Percentiles rank a stretch among this genome's conserved stretches.
These are phyloP conservation scores for Bufotes viridis DNA, from an alignment of 2,797 vertebrate genomes.

Conservation along the genomic window DNA sequence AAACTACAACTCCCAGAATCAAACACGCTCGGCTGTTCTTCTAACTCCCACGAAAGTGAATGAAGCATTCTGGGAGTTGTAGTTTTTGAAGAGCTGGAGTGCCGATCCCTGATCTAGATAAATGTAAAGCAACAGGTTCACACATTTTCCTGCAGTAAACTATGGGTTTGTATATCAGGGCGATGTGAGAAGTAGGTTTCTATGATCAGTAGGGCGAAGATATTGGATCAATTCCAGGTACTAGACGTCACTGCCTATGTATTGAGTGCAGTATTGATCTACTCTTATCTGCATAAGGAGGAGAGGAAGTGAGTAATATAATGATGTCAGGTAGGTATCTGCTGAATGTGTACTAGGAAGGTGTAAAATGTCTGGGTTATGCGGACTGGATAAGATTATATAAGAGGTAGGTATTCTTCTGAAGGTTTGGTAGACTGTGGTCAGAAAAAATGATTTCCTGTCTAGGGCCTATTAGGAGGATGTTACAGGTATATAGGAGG, in stretches of 20 bases:
- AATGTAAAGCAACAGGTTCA: conserved; percentile 38
- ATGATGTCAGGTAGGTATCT: background rate
- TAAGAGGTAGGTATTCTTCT: background rate
- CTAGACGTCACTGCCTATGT: background rate
- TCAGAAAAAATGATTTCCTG: too few species aligned
- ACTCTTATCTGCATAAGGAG: background rate
- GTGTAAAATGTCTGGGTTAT: background rate
- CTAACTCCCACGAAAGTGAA: too few species aligned
- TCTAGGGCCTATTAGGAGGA: background rate
- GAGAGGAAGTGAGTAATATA: background rate
- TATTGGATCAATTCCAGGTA: background rate
- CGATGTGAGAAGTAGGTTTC: too few species aligned
- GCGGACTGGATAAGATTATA: background rate
- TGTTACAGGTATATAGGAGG: background rate
- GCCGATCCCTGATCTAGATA: background rate
- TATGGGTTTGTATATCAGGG: background rate
- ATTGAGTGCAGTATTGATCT: background rate
- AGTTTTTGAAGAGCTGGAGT: too few species aligned
- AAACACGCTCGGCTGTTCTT: too few species aligned
- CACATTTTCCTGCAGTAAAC: background rate
- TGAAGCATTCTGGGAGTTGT: too few species aligned
- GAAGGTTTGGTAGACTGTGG: background rate
- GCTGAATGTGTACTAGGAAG: background rate
- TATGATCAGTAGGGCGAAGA: background rate
- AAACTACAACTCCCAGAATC: too few species aligned